A percentile compares a stretch with the other conserved stretches of the same genome.
Conservation (phyloP, 2,113 vertebrate genomes). For the Gyps fulvus region DNA sequence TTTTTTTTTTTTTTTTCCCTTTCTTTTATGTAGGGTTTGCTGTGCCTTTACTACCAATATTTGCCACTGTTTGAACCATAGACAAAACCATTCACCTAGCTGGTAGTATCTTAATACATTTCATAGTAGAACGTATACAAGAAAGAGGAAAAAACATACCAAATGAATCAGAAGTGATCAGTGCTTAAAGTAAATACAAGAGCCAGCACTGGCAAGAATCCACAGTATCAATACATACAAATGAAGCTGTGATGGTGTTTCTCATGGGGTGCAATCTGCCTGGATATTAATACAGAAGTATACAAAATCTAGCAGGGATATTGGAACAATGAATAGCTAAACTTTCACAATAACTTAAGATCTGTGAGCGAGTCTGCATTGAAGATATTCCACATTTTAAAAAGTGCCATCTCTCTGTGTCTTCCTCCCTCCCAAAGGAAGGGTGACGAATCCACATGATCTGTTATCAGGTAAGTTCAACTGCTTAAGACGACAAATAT, state of each 20-base stretch:
- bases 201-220: conserved; percentile 61
- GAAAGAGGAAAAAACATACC: conserved; percentile 61
- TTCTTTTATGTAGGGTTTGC: not conserved
- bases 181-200: conserved; percentile 73
- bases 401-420: conserved; percentile 45
- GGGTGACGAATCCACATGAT: conserved; percentile 1
- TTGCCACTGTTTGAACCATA: conserved; percentile 39
- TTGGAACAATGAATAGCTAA: conserved; percentile 59
- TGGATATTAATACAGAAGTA: conserved; percentile 65
- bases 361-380: conserved; percentile 49
- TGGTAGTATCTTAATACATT: conserved; percentile 63
- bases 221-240: conserved; percentile 72
- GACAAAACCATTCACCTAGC: conserved; percentile 64
- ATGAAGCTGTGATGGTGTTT: conserved; percentile 55
- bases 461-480: not conserved
- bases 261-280: conserved; percentile 54
- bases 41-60: conserved; percentile 1
- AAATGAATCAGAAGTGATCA: conserved; percentile 65
- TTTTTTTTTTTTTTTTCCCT: not conserved
- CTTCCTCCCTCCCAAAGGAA: conserved; percentile 4
- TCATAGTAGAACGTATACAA: conserved; percentile 66
- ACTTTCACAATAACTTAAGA: conserved; percentile 67
- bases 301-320: conserved; percentile 69
- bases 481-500: conserved; percentile 33
- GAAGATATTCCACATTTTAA: conserved; percentile 58